Conservation (phyloP, 2,113 vertebrate species). For the Seriola dumerili region DNA sequence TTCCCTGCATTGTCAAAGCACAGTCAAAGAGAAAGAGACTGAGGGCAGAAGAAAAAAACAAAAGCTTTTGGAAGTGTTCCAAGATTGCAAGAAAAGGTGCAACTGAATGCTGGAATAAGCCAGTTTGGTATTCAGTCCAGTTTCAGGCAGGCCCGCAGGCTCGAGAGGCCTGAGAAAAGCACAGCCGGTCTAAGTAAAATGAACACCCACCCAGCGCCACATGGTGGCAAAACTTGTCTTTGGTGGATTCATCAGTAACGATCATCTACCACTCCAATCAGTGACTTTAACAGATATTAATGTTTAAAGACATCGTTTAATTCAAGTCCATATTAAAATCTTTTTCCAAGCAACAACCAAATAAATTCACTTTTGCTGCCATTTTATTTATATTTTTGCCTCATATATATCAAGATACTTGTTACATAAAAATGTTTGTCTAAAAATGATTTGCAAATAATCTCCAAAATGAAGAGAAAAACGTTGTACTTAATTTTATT, state of each 20-base stretch:
- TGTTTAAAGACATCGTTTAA: background rate
- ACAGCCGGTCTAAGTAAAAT: conserved; percentile 6
- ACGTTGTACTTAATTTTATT: background rate
- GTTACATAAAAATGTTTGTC: background rate
- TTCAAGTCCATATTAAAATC: background rate
- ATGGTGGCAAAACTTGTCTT: conserved; percentile 24
- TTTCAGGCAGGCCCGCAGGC: conserved; percentile 52
- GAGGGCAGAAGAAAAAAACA: conserved; percentile 66
- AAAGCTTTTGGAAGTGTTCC: conserved; percentile 73
- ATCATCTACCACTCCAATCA: background rate
- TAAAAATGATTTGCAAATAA: background rate
- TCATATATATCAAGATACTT: background rate
- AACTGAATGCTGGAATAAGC: conserved; percentile 56
- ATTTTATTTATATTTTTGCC: background rate
- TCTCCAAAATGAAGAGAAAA: background rate
- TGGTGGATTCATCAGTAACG: background rate
- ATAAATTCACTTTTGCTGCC: background rate
- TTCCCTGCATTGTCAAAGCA: conserved; percentile 73
- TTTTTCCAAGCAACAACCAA: background rate
- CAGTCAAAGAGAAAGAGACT: conserved; percentile 76
- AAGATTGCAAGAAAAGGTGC: conserved; percentile 67
- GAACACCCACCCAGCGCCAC: conserved; percentile 21
- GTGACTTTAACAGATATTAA: background rate
- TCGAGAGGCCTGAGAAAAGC: conserved; percentile 26
- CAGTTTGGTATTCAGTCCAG: conserved; percentile 61